Evolutionary conservation across 1,140 invertebrate species (phyloP), one percentile per base, ranked within the genome.

Genomic region (Sarcophaga bullata): DNA sequence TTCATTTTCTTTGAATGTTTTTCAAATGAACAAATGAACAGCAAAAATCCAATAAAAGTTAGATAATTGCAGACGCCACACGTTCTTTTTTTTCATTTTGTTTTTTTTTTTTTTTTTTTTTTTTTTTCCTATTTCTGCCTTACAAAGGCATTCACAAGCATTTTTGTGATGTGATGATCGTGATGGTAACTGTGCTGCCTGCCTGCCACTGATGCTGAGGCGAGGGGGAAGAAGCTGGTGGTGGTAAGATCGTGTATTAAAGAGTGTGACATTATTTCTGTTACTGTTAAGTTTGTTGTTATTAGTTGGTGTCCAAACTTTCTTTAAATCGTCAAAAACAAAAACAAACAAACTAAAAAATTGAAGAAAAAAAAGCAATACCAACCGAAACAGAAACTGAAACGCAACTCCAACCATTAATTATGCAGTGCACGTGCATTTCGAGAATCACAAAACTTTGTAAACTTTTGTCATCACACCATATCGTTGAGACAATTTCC

Each of bases 21-120:
- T 50, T 50, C 75, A 68, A 19, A 19, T 68, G n/a, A 37, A 37
- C 62, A 68, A 25, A 68, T 50, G 73, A 48, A 76, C 73, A 46
- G 25, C 25, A 76, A 76, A 48, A 76, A 76, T 76, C 75, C 75
- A 78, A 78, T 78, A 78, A 78, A 78, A 48, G 75, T 78, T 78
- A 78, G 75, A 78, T 88, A 88, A 88, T 88, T 88, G 87, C 87
- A 88, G 87, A 88, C 87, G 87, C 87, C 87, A 88, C 87, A 88
- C 87, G 87, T 88, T 88, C 25, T 37, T 88, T 85, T 83, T 85
- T 50, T 15, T 73, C 17, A 50, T 54, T 49, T 72, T 50, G 13
- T 50, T 48, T 78, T 78, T n/a, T 4, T 50, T 46, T 75, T 76
- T 11, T 8, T 15, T 46, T 19, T 73, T 48, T 47, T 15, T 75